Evolutionary conservation across 1,140 invertebrate species (phyloP), one percentile per base, ranked within the genome.

Genomic region (Hycleus cichorii): DNA sequence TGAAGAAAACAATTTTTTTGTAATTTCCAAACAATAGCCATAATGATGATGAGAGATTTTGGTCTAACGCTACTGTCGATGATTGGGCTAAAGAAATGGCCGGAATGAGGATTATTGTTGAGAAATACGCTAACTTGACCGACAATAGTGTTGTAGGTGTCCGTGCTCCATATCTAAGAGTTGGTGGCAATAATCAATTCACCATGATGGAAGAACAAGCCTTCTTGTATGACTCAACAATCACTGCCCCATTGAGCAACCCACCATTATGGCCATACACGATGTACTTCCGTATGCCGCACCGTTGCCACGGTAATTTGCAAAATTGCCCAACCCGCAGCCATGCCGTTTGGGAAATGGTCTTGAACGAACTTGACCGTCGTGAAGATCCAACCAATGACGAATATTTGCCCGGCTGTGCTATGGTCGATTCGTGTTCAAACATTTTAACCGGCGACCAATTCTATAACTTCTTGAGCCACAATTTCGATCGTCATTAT

Each of bases 161-260:
- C 3, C 83, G 95, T 44, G 91, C 94, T 0, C 95, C 95, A 0
- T 95, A 96, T 72, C 76, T 97, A 32, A 79, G 92, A 25, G 91
- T 96, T 0, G 95, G 95, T 58, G 95, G 95, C 18, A 95, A 96
- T 78, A 94, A 95, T 72, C 93, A 97, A 76, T 97, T 97, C 77
- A 92, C 89, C 54, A 97, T 97, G 93, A 95, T 96, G 92, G 93
- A 95, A 76, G 91, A 95, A 73, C 92, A 96, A 74, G 90, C 91
- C 11, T 97, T 97, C 82, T 76, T 96, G 5, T 97, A 96, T 73
- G 94, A 97, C 72, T 95, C 93, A 7, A 95, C 93, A 10, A 95
- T 97, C 69, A 95, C 93, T 0, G 92, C 93, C 9, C 90, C 93
- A 4, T 78, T 96, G 10, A 91, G 88, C 60, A 93, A 95, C 67